These are phyloP conservation scores for Matsumyia berberina DNA, from an alignment of 2,888 invertebrate genomes.

Conservation along the genomic window DNA sequence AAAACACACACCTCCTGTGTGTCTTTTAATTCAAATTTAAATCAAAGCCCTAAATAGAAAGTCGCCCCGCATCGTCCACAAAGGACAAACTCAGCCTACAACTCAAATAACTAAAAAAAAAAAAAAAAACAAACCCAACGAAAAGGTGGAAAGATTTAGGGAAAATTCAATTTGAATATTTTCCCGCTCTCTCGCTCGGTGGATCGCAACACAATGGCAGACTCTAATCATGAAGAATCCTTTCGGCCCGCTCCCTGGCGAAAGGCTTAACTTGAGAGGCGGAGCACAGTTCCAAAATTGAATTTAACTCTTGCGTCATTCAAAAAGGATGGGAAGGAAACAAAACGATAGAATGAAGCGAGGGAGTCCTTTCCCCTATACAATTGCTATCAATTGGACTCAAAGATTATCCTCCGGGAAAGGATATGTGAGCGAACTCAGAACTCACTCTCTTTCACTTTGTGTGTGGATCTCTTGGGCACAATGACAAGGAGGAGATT, in stretches of 20 bases:
- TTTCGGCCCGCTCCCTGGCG: constrained; percentile 24
- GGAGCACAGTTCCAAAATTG: constrained; percentile 70
- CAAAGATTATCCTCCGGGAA: constrained; percentile 58
- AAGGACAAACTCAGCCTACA: background rate
- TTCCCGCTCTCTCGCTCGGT: constrained; percentile 33
- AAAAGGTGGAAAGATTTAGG: constrained; percentile 56
- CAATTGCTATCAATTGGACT: constrained; percentile 69
- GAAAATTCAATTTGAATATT: constrained; percentile 73
- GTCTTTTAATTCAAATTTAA: constrained; percentile 20
- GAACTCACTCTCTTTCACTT: background rate
- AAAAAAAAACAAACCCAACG: background rate
- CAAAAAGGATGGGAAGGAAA: constrained; percentile 8
- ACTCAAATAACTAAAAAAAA: constrained; percentile 6
- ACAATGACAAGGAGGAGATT: constrained; percentile 59
- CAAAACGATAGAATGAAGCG: constrained; percentile 1
- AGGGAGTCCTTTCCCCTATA: constrained; percentile 12
- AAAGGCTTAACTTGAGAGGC: constrained; percentile 56
- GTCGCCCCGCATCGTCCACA: background rate
- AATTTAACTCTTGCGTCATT: constrained; percentile 56
- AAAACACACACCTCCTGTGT: too few relatives aligned
- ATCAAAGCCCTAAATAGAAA: constrained; percentile 40
- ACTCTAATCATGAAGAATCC: constrained; percentile 57
- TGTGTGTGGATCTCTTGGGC: constrained; percentile 13
- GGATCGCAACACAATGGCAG: constrained; percentile 43
- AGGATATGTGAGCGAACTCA: constrained; percentile 38